A percentile compares a stretch with the other conserved stretches of the same genome.
Conservation (phyloP, 2,888 invertebrate species). For the Spodoptera picta region DNA sequence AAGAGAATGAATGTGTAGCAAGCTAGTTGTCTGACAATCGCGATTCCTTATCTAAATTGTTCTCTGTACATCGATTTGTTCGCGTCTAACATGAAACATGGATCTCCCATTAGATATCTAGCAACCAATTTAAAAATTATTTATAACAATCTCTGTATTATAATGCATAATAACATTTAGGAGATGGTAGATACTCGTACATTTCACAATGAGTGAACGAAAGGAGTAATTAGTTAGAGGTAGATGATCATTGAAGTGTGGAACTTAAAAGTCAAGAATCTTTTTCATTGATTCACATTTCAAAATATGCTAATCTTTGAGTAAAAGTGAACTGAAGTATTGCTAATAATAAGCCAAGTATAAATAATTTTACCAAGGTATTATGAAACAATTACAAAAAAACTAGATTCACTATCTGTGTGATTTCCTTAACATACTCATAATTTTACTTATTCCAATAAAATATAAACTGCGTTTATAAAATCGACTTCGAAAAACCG, state of each 20-base stretch:
- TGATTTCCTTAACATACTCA: too few species aligned
- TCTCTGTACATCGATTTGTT: constrained; percentile 45
- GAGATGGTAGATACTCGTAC: constrained; percentile 19
- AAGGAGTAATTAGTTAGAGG: constrained; percentile 30
- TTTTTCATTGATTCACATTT: too few species aligned
- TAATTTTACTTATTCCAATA: too few species aligned
- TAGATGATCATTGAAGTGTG: constrained; percentile 5
- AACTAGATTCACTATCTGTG: too few species aligned
- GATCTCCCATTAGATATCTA: constrained; percentile 32
- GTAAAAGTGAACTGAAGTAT: too few species aligned
- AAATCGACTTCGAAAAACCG: too few species aligned
- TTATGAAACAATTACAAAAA: too few species aligned
- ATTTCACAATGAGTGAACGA: constrained; percentile 5
- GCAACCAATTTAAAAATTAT: constrained; percentile 38
- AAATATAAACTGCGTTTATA: too few species aligned
- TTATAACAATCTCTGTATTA: constrained; percentile 18
- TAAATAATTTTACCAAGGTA: too few species aligned
- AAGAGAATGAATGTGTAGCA: constrained; percentile 45
- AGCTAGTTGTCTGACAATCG: constrained; percentile 39
- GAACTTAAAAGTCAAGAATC: too few species aligned
- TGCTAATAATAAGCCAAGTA: too few species aligned
- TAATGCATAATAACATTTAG: constrained; percentile 16
- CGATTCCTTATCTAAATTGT: constrained; percentile 55
- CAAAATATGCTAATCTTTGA: too few species aligned
- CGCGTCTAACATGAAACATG: constrained; percentile 32